phyloP scores from a whole-genome alignment of 2,113 vertebrate species.

The Pteropus alecto region DNA sequence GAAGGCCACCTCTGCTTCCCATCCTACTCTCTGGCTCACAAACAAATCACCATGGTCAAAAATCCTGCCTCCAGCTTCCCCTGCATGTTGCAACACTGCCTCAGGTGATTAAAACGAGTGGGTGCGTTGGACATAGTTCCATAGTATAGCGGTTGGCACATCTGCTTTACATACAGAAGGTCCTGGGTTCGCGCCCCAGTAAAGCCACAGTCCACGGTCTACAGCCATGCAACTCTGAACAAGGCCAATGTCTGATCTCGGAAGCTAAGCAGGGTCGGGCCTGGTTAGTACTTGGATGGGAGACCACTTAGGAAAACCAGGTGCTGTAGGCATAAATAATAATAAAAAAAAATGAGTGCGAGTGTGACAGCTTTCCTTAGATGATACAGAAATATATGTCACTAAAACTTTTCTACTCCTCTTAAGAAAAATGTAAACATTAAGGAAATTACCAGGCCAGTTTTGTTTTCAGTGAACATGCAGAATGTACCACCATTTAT shows the following conservation, averaged over 20 bases:
- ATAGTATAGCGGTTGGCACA: too few relatives aligned
- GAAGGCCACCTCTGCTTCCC: background rate
- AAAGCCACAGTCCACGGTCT: too few relatives aligned
- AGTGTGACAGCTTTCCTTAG: background rate
- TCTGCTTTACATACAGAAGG: too few relatives aligned
- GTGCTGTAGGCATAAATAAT: too few relatives aligned
- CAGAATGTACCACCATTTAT: background rate
- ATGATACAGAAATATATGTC: background rate
- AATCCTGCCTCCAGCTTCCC: background rate
- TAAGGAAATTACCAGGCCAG: background rate
- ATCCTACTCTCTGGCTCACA: background rate
- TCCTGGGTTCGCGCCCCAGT: too few relatives aligned
- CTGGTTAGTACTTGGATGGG: too few relatives aligned
- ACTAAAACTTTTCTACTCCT: background rate
- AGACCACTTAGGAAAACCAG: too few relatives aligned
- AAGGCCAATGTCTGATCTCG: too few relatives aligned
- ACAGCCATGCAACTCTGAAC: too few relatives aligned
- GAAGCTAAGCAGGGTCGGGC: too few relatives aligned
- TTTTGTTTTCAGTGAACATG: background rate
- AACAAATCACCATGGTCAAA: background rate
- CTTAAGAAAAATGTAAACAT: background rate
- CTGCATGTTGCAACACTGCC: background rate
- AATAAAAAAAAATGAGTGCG: too few relatives aligned
- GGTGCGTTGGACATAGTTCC: too few relatives aligned
- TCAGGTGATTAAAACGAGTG: background rate